Evolutionary conservation across 2,888 invertebrate genomes (phyloP).

Genomic region (Lasioglossum morio): DNA sequence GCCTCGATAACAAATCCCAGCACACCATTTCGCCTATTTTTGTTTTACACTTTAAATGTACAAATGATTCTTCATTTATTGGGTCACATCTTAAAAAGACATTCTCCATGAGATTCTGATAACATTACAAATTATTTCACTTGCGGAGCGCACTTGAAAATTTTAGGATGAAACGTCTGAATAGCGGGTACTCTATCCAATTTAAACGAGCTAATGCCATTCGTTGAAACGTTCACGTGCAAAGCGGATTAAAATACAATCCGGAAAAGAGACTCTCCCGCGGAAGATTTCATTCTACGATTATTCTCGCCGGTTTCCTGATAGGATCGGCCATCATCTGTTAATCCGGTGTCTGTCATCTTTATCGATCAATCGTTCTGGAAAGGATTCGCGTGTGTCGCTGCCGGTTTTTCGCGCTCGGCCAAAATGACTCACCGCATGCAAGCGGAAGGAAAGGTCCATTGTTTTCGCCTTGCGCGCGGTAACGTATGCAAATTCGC

Average conservation of each 20-base stretch:
- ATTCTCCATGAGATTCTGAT: neutral
- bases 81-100: too few species aligned
- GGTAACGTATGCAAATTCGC: constrained; percentile 68
- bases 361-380: constrained; percentile 17
- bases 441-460: constrained; percentile 40
- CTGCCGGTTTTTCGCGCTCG: constrained; percentile 10
- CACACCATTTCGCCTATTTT: too few species aligned
- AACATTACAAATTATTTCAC: neutral
- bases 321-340: neutral
- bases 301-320: neutral
- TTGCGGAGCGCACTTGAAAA: neutral
- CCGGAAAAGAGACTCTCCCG: neutral
- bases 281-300: neutral
- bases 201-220: neutral
- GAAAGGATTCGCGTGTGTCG: constrained; percentile 12
- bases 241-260: neutral
- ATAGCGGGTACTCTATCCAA: too few species aligned
- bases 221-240: neutral
- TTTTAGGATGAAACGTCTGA: neutral
- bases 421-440: constrained; percentile 22
- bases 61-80: neutral
- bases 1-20: too few species aligned
- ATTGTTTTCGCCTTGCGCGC: constrained; percentile 54
- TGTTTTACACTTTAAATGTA: too few species aligned
- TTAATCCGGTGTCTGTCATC: neutral